Base-by-base conservation (phyloP, 2,888 invertebrate species). In the Aleiodes alternator region DNA sequence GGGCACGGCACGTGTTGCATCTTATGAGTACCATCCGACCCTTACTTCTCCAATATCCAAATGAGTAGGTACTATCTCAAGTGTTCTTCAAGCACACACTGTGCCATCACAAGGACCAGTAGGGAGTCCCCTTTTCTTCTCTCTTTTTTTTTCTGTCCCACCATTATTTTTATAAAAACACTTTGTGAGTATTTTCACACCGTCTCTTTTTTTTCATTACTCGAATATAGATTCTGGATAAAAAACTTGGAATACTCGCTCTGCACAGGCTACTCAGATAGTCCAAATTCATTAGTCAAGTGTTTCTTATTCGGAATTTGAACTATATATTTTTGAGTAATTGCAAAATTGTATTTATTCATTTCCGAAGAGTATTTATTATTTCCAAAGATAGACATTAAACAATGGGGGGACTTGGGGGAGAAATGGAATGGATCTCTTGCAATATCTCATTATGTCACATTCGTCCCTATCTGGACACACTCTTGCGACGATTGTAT, bases 1-100 rank as follows among this genome's bases (percentile, higher is more conserved):
- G 55, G 38, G 70, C 69, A 66, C 59, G 77, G 79, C 80, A 80
- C 79, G 78, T 80, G 80, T 78, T 78, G 53, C 78, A 50, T 78
- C 77, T 78, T 77, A 75, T 76, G 73, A 50, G 53, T 53, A 56
- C 43, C 31, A 51, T 14, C n/a, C 43, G 43, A 50, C 29, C 23
- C 16, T 56, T 12, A 23, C 34, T 34, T 29, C 53, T 14, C 55
- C 48, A 50, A 23, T 23, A 23, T 51, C 31, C 69, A 34, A 66
- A 9, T 31, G 69, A 14, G 43, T 50, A 16, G 61, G 61, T 38
- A 61, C 14, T 38, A 64, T 43, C 23, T 68, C 68, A 14, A 61
- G 56, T n/a, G 29, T 53, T 38, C 61, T 14, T 31, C 53, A 43
- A 72, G 68, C 53, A 71, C 69, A 53, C 55, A 53, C 12, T 8